Evolutionary conservation across 2,113 vertebrate species (phyloP).

Genomic region (Ptychochromis oligacanthus): DNA sequence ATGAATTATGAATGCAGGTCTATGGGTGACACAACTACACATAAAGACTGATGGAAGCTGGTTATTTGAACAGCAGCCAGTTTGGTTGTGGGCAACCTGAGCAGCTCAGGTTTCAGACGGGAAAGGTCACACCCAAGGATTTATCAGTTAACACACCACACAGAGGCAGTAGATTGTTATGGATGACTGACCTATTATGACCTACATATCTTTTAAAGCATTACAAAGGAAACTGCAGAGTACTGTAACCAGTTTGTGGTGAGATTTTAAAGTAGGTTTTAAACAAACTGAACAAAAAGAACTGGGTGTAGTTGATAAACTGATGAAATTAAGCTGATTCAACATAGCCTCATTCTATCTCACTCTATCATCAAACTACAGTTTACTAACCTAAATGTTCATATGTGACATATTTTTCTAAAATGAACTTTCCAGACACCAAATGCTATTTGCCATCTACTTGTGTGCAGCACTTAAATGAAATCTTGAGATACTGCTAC

Average conservation of each 20-base stretch:
- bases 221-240: background rate
- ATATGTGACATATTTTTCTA: background rate
- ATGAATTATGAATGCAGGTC: slow-evolving; percentile 60
- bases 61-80: slow-evolving; percentile 46
- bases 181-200: background rate
- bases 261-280: background rate
- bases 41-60: slow-evolving; percentile 17
- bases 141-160: background rate
- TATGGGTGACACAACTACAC: slow-evolving; percentile 15
- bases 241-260: background rate
- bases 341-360: background rate
- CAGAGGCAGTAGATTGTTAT: background rate
- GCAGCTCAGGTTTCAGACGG: slow-evolving; percentile 53
- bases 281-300: background rate
- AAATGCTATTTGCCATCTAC: background rate
- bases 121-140: slow-evolving; percentile 53
- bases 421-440: background rate
- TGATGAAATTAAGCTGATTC: background rate
- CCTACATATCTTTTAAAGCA: background rate
- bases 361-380: background rate
- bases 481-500: background rate
- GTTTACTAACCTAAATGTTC: background rate
- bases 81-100: background rate
- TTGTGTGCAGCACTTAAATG: background rate
- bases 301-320: background rate